Evolutionary conservation across 1,140 invertebrate genomes (phyloP), one percentile per base, ranked within the genome.

Genomic region (Hycleus cichorii): DNA sequence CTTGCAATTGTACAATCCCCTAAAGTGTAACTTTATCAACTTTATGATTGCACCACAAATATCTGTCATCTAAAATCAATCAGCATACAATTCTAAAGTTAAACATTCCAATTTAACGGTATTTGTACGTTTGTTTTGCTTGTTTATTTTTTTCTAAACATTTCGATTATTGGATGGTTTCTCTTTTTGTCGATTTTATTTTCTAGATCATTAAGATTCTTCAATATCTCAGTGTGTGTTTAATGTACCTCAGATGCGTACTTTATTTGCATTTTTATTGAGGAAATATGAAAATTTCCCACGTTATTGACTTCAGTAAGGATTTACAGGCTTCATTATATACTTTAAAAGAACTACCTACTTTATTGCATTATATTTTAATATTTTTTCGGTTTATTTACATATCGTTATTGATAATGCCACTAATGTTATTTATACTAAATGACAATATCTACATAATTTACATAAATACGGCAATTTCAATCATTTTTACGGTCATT

Each of bases 171-270:
- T 39, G 26, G 38, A 7, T 26, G 6, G 7, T 45, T 53, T 45
- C 46, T 45, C 12, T 10, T 9, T 46, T 46, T 18, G 39, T 12
- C 45, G 42, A 27, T 38, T 52, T 53, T 53, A 40, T 51, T 51
- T 51, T 42, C 49, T 27, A 12, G 42, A 38, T 45, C 46, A 45
- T 53, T 53, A 53, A 53, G 25, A 53, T 53, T 45, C 51, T 53
- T 53, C 44, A 53, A 53, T 53, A 53, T 46, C 43, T 32, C 51
- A 53, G 51, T 53, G 51, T 52, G 49, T 53, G 51, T 46, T 53
- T 53, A 53, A 53, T 53, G 51, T 53, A 53, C 51, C 51, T 53
- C 51, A 46, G 51, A 53, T 53, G 51, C 51, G 51, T 53, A 53
- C 42, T 42, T 53, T 53, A 53, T 53, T 53, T 45, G 51, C 51